phyloP scores from a whole-genome alignment of 37 sponge, comb jelly and placozoan species.

The Tethya wilhelma region DNA sequence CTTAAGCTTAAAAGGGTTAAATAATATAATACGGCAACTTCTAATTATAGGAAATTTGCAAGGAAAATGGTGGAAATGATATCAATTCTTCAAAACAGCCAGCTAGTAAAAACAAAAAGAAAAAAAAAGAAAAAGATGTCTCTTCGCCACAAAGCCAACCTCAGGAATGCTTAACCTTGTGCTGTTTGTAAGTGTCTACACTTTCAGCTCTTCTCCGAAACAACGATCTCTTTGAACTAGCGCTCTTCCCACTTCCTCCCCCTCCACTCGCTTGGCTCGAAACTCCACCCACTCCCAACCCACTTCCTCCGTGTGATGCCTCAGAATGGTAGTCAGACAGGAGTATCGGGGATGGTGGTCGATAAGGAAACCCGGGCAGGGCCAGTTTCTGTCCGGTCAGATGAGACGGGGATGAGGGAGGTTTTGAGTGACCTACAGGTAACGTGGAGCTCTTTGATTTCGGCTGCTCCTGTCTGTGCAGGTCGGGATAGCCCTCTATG shows the following conservation, averaged over 20 bases:
- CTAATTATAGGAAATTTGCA: too few relatives aligned
- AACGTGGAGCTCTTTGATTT: constrained; percentile 17
- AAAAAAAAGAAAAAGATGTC: too few relatives aligned
- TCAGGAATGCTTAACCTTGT: background rate
- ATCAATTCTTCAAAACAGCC: too few relatives aligned
- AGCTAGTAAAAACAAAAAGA: too few relatives aligned
- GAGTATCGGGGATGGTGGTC: constrained; percentile 4
- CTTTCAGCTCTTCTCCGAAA: constrained; percentile 37
- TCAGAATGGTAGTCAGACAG: background rate
- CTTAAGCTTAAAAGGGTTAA: too few relatives aligned
- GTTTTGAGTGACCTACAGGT: background rate
- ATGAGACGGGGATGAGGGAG: background rate
- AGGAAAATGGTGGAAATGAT: too few relatives aligned
- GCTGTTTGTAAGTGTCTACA: constrained; percentile 1
- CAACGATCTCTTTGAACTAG: constrained; percentile 10
- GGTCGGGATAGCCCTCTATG: background rate
- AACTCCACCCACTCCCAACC: background rate
- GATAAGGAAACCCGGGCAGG: constrained; percentile 21
- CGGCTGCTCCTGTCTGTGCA: background rate
- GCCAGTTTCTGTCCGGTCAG: background rate
- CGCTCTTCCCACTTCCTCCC: background rate
- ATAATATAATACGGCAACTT: too few relatives aligned
- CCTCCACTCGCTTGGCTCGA: background rate
- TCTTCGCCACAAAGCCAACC: too few relatives aligned
- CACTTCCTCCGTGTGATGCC: background rate